Evolutionary conservation across 2,113 vertebrate genomes (phyloP).

Genomic region (Amblyopsis rosae): DNA sequence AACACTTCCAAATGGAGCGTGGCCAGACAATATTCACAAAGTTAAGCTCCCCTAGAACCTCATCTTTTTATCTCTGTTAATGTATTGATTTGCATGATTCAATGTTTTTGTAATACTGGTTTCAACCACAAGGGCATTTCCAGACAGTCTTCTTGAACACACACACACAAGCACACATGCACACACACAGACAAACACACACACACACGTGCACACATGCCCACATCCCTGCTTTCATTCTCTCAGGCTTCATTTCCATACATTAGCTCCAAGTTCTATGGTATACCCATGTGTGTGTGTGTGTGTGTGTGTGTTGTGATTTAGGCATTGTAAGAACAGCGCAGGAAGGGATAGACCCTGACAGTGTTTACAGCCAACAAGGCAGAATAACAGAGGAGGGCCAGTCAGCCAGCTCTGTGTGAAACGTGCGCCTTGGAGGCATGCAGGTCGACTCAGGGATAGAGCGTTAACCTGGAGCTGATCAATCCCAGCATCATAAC

Average conservation of each 20-base stretch:
- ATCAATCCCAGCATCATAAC: too few species aligned
- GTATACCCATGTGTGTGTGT: constrained; percentile 1
- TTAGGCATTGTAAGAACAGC: constrained; percentile 57
- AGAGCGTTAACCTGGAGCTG: too few species aligned
- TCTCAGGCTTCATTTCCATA: constrained; percentile 28
- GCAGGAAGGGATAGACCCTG: constrained; percentile 73
- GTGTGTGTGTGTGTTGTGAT: constrained; percentile 44
- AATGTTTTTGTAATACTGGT: neutral
- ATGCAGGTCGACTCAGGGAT: neutral
- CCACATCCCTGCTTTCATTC: constrained; percentile 26
- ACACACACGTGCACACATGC: constrained; percentile 5
- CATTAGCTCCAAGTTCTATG: constrained; percentile 12
- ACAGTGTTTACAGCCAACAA: constrained; percentile 73
- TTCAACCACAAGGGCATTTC: too few species aligned
- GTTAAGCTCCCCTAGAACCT: too few species aligned
- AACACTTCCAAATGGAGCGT: too few species aligned
- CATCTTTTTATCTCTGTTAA: too few species aligned
- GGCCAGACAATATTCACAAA: too few species aligned
- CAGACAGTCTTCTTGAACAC: too few species aligned
- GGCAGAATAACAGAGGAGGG: constrained; percentile 60
- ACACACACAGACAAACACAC: constrained; percentile 12
- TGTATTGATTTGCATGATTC: neutral
- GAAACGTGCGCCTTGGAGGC: constrained; percentile 44
- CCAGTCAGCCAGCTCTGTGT: constrained; percentile 31
- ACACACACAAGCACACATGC: constrained; percentile 8